Evolutionary conservation across 2,797 vertebrate genomes (phyloP), one percentile per base, ranked within the genome.

Genomic region (Paedocypris micromegethes): DNA sequence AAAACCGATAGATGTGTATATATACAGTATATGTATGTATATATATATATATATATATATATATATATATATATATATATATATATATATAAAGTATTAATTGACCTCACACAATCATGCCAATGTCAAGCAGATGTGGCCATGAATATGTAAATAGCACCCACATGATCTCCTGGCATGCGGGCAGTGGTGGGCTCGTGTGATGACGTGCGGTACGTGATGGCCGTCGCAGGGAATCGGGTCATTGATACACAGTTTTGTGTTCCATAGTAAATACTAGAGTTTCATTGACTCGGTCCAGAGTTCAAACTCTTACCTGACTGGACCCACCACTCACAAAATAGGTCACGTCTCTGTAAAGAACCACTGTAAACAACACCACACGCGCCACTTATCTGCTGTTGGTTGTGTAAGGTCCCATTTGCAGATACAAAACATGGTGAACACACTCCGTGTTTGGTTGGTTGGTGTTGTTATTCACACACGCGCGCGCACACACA

Each of bases 161-260:
- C 23, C 23, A 23, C 23, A 23, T 23, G 23, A 23, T 23, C 23
- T 23, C 23, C 23, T 23, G 23, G 23, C 23, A 23, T 23, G 23
- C 23, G 23, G 23, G 23, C 23, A 23, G 23, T 44, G 40, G 37
- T 48, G 5, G 46, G 44, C 52, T 9, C 8, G 51, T 0, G 59
- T 63, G 52, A 39, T n/a, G 6, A 48, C 37, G 5, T 70, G 53
- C 9, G 45, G 23, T 57, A 58, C 42, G 42, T 70, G 59, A 57
- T 45, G 68, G 37, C 3, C 6, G 60, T 63, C 53, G 40, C 40
- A 57, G 44, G 65, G 75, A 82, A 79, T 38, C 6, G n/a, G 78
- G 72, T 80, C 54, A 80, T 75, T 83, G 74, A 74, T 50, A 72
- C 75, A 80, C 7, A 48, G 58, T 9, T 77, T 66, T 65, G 47